phyloP scores from a whole-genome alignment of 2,888 invertebrate genomes.

The Lasioglossum malachurum region DNA sequence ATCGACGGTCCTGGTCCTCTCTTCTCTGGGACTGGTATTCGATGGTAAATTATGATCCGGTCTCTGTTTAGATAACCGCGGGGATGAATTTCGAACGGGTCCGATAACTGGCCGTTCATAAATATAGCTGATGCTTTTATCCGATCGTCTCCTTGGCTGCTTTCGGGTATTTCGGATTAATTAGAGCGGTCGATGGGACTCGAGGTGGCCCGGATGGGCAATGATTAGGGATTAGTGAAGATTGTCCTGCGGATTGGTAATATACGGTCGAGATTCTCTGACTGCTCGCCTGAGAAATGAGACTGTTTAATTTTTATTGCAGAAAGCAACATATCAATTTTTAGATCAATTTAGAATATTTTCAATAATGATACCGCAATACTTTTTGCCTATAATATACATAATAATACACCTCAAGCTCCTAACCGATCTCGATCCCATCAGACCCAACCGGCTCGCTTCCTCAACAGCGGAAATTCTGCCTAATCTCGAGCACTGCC shows the following conservation, averaged over 20 bases:
- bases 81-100: conserved; percentile 41
- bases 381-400: neutral
- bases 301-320: neutral
- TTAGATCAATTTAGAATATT: neutral
- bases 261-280: neutral
- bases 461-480: neutral
- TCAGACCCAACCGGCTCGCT: neutral
- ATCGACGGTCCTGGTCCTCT: conserved; percentile 34
- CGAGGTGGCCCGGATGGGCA: neutral
- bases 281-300: neutral
- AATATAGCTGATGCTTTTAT: conserved; percentile 42
- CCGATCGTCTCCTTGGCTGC: neutral
- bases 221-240: neutral
- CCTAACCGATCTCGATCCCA: neutral
- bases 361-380: neutral
- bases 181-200: conserved; percentile 22
- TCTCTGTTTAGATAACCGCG: conserved; percentile 53
- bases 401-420: neutral
- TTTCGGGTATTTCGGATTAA: conserved; percentile 45
- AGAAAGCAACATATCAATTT: neutral
- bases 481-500: neutral
- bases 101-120: conserved; percentile 47
- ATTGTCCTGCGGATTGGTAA: neutral
- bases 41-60: conserved; percentile 54
- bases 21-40: conserved; percentile 39